phyloP scores from a whole-genome alignment of 2,888 invertebrate genomes.

The Entomobrya multifasciata region DNA sequence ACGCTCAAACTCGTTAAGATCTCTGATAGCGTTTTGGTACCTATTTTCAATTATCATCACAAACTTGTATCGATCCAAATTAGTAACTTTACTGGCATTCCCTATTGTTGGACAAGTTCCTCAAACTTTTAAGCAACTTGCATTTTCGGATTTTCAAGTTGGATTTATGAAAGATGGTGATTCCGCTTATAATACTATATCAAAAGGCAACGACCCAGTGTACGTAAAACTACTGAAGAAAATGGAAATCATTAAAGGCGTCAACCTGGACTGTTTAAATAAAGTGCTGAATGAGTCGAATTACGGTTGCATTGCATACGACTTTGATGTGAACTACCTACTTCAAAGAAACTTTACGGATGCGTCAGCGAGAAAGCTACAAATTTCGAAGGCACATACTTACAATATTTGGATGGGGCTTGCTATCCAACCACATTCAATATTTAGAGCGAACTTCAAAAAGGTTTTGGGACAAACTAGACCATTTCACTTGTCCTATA shows the following conservation, averaged over 20 bases:
- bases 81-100: conserved; percentile 63
- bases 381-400: conserved; percentile 40
- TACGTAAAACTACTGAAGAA: conserved; percentile 56
- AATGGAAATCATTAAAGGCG: conserved; percentile 66
- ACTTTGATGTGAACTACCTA: conserved; percentile 59
- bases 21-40: conserved; percentile 51
- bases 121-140: conserved; percentile 58
- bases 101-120: conserved; percentile 59
- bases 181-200: conserved; percentile 61
- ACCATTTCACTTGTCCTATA: conserved; percentile 41
- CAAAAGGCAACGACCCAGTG: conserved; percentile 64
- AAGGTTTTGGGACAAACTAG: conserved; percentile 36
- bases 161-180: conserved; percentile 74
- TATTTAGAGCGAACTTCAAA: conserved; percentile 60
- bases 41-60: conserved; percentile 66
- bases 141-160: conserved; percentile 41
- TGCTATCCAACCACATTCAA: conserved; percentile 59
- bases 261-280: conserved; percentile 63
- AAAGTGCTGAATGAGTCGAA: conserved; percentile 54
- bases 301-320: conserved; percentile 66
- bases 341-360: conserved; percentile 62
- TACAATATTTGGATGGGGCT: conserved; percentile 64
- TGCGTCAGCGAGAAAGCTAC: conserved; percentile 41
- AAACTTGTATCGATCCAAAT: conserved; percentile 66
- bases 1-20: conserved; percentile 20